Base-by-base conservation (phyloP, 2,888 invertebrate genomes). In the Amiota minor region DNA sequence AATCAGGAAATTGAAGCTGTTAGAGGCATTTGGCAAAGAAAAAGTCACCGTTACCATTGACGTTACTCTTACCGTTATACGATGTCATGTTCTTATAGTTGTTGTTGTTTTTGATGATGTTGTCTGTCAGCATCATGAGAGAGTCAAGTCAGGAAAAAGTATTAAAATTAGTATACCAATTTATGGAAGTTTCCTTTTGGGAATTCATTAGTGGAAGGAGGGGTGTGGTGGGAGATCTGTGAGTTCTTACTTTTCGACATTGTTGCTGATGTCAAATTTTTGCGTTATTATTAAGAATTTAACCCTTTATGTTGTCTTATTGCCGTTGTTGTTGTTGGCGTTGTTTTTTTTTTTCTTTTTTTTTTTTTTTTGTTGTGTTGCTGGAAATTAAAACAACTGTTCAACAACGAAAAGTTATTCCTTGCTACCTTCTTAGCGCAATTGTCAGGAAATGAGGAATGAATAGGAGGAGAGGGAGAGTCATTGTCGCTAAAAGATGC, bases 321-420 rank as follows among this genome's bases (percentile, higher is more conserved):
- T 35, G 6, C 35, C 6, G 35, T 6, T 35, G 35, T 35, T 35
- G 35, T 35, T 35, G 35, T 47, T 53, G 9, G n/a, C n/a, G n/a
- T n/a, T n/a, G n/a, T n/a, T n/a, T n/a, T n/a, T n/a, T n/a, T n/a
- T n/a, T n/a, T n/a, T n/a, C n/a, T n/a, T n/a, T n/a, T n/a, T n/a
- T n/a, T n/a, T n/a, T n/a, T n/a, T n/a, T n/a, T n/a, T 80, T 81
- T 84, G 83, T 83, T 84, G n/a, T 35, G 35, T 35, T 82, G 82
- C 79, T 84, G 84, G 83, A 83, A 84, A 83, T 85, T 83, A 84
- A 80, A 85, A 84, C 86, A 83, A 83, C 80, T 85, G 83, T 85
- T 83, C 83, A 84, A 35, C 35, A 83, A 82, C 81, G 85, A 83
- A 83, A 83, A 85, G 85, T 83, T 83, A 83, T 74, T 70, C 72